Evolutionary conservation across 2,797 vertebrate species (phyloP).

Genomic region (Sciaenops ocellatus): DNA sequence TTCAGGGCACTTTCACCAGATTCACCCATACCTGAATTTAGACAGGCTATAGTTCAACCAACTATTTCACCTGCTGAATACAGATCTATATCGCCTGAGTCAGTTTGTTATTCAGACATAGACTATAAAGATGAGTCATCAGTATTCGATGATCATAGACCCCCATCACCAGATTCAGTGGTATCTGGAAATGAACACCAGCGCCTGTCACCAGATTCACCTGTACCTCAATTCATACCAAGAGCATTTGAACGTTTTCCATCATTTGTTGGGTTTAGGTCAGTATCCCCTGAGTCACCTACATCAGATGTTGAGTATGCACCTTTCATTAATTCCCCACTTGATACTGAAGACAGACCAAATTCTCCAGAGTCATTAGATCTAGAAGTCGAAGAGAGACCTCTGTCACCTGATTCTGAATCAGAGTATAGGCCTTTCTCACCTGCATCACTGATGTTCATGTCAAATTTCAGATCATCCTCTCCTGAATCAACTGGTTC

Average conservation of each 20-base stretch:
- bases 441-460: constrained; percentile 37
- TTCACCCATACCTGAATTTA: constrained; percentile 67
- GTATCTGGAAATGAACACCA: constrained; percentile 17
- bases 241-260: constrained; percentile 49
- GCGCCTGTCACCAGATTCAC: constrained; percentile 55
- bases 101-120: constrained; percentile 56
- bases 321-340: constrained; percentile 7
- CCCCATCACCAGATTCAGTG: constrained; percentile 58
- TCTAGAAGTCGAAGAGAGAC: constrained; percentile 41
- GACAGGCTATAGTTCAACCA: constrained; percentile 13
- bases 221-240: constrained; percentile 24
- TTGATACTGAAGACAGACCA: constrained; percentile 33
- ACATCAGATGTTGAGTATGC: constrained; percentile 43
- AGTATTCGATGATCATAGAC: constrained; percentile 31
- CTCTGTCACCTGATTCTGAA: constrained; percentile 55
- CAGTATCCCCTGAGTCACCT: constrained; percentile 44
- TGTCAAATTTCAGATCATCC: constrained; percentile 51
- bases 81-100: constrained; percentile 66
- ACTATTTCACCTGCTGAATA: constrained; percentile 25
- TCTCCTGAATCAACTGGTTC: constrained; percentile 58
- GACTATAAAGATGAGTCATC: constrained; percentile 37
- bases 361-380: constrained; percentile 40
- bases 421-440: constrained; percentile 49
- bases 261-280: constrained; percentile 60
- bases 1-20: constrained; percentile 64